Percentiles rank a stretch among this genome's conserved stretches.
phyloP scores from a whole-genome alignment of 1,140 invertebrate species.

The Bicyclus anynana region DNA sequence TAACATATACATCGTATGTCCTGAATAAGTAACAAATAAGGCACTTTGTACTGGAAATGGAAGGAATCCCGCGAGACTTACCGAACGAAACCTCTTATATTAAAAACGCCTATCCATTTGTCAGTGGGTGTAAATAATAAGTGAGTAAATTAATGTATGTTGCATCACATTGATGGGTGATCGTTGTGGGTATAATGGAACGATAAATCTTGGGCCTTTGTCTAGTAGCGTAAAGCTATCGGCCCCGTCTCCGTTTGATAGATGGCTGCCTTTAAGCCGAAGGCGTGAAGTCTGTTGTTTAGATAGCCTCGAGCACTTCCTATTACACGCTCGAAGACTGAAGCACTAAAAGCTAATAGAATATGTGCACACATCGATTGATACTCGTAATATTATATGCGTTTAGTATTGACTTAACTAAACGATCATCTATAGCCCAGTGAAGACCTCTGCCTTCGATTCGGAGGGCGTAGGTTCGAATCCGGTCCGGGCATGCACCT shows the following conservation, averaged over 20 bases:
- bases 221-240: slow-evolving; percentile 20
- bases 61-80: too few species aligned
- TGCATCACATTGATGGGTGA: slow-evolving; percentile 6
- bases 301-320: slow-evolving; percentile 10
- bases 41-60: too few species aligned
- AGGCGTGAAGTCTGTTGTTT: slow-evolving; percentile 14
- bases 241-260: slow-evolving; percentile 16
- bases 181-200: slow-evolving; percentile 19
- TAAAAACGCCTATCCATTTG: background rate
- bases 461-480: too few species aligned
- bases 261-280: slow-evolving; percentile 18
- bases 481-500: too few species aligned
- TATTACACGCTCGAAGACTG: slow-evolving; percentile 5
- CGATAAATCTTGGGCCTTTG: slow-evolving; percentile 25
- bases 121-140: background rate
- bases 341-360: slow-evolving; percentile 4
- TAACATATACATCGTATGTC: too few species aligned
- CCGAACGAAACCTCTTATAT: too few species aligned
- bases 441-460: too few species aligned
- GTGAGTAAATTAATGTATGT: slow-evolving; percentile 12
- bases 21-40: too few species aligned
- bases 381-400: background rate
- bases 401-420: too few species aligned
- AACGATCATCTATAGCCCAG: too few species aligned
- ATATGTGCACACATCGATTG: background rate